These are phyloP conservation scores for Alloplasta piceator DNA, from an alignment of 2,888 invertebrate species.

Conservation along the genomic window DNA sequence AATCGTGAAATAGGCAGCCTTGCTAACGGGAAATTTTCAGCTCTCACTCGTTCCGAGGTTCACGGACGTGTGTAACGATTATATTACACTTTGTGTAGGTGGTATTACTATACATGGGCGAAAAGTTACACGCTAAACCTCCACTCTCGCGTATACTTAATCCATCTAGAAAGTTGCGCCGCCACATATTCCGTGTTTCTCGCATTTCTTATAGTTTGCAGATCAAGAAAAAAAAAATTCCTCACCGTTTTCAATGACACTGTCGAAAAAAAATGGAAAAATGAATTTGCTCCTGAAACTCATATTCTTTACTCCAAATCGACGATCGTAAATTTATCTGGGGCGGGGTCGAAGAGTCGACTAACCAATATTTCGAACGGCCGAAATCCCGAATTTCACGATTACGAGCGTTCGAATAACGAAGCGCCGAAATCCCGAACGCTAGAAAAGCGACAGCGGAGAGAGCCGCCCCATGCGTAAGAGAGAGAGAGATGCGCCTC, in stretches of 20 bases:
- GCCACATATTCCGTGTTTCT: slow-evolving; percentile 55
- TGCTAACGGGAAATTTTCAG: slow-evolving; percentile 43
- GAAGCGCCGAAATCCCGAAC: too few species aligned
- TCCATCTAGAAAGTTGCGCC: slow-evolving; percentile 65
- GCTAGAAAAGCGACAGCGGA: too few species aligned
- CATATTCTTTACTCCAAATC: not conserved
- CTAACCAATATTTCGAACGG: too few species aligned
- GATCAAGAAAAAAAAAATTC: too few species aligned
- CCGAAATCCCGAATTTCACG: too few species aligned
- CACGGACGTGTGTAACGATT: slow-evolving; percentile 60
- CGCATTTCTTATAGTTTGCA: slow-evolving; percentile 2
- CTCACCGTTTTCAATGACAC: too few species aligned
- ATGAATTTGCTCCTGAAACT: not conserved
- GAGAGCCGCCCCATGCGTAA: too few species aligned
- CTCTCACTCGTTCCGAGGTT: slow-evolving; percentile 60
- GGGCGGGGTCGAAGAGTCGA: too few species aligned
- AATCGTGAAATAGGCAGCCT: not conserved
- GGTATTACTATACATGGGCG: slow-evolving; percentile 1
- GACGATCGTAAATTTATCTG: too few species aligned
- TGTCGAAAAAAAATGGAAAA: not conserved
- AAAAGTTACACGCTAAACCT: slow-evolving; percentile 42
- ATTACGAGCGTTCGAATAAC: too few species aligned
- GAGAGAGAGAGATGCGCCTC: too few species aligned
- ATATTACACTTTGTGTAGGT: slow-evolving; percentile 28
- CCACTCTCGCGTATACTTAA: slow-evolving; percentile 53